Conservation (phyloP, 2,888 invertebrate genomes). For the Gibbula magus region DNA sequence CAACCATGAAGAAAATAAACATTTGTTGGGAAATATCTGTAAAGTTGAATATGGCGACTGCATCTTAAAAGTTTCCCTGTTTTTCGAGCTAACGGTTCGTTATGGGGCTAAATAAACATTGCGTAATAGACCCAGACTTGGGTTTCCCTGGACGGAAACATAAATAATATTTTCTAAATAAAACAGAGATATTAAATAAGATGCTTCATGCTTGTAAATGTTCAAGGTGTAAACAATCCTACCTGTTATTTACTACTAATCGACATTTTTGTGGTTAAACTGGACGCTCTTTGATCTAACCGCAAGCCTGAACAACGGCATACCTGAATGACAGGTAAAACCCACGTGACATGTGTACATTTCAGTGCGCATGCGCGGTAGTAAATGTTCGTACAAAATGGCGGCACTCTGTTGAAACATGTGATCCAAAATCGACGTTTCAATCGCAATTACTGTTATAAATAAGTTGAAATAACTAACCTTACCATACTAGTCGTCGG, state of each 20-base stretch:
- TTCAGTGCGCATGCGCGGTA: slow-evolving; percentile 18
- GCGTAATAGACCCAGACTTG: slow-evolving; percentile 3
- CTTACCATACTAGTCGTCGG: slow-evolving; percentile 3
- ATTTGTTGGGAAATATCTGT: too few relatives aligned
- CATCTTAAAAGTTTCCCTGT: not conserved
- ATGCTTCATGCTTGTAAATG: not conserved
- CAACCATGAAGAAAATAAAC: too few relatives aligned
- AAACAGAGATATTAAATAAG: too few relatives aligned
- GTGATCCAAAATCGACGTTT: not conserved
- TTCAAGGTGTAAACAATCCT: slow-evolving; percentile 14
- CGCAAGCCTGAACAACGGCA: slow-evolving; percentile 16
- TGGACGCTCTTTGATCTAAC: slow-evolving; percentile 21
- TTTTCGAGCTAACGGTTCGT: not conserved
- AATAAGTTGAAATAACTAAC: not conserved
- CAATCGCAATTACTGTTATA: not conserved
- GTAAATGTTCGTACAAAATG: slow-evolving; percentile 22
- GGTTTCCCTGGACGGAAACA: too few relatives aligned
- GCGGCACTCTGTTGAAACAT: not conserved
- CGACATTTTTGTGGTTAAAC: slow-evolving; percentile 25
- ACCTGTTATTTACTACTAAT: slow-evolving; percentile 23
- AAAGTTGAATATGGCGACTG: too few relatives aligned
- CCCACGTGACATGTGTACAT: slow-evolving; percentile 7
- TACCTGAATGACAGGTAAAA: slow-evolving; percentile 18
- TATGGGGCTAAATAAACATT: slow-evolving; percentile 22
- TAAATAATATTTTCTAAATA: too few relatives aligned